Base-by-base conservation (phyloP, 2,888 invertebrate species). In the Mythimna loreyi region DNA sequence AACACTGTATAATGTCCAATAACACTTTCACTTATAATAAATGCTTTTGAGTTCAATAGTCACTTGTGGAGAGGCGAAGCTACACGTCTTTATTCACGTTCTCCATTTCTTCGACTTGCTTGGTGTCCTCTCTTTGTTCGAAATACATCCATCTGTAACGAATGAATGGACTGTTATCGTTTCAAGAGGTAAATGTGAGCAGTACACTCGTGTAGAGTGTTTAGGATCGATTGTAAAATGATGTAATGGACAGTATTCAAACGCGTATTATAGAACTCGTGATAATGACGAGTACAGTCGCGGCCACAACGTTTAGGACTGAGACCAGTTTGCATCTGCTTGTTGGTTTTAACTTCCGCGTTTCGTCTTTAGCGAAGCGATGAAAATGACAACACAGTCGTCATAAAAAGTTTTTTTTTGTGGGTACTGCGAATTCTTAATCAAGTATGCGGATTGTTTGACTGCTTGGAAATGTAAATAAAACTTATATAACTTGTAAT, bases 141-240 rank as follows among this genome's bases (percentile, higher is more conserved):
- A 89, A 88, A 69, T 91, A 93, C 75, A 93, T 84, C 93, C 93
- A 93, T 66, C 93, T 93, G 92, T 56, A 90, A 91, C 47, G 70
- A 81, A 76, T 69, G 75, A 83, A 75, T 72, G 61, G 33, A 45
- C 72, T 59, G 61, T 84, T 83, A 84, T 78, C 58, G 62, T 19
- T 65, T 53, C 55, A 33, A 57, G 64, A 68, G 73, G 58, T 68
- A 75, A 75, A 72, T 62, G 59, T 63, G 52, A 73, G 73, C 73
- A 63, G 57, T 78, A 72, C 60, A 72, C 62, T 80, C 57, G 59
- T 49, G 72, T 55, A 59, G 70, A 76, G 69, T 71, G 67, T 59
- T 36, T 25, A 73, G 72, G 73, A 77, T 72, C 70, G 72, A 72
- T 75, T 75, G 65, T 81, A 52, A 16, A 83, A 70, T 83, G 80